Base-by-base conservation (phyloP, 2,888 invertebrate species). In the Amphimallon solstitiale region DNA sequence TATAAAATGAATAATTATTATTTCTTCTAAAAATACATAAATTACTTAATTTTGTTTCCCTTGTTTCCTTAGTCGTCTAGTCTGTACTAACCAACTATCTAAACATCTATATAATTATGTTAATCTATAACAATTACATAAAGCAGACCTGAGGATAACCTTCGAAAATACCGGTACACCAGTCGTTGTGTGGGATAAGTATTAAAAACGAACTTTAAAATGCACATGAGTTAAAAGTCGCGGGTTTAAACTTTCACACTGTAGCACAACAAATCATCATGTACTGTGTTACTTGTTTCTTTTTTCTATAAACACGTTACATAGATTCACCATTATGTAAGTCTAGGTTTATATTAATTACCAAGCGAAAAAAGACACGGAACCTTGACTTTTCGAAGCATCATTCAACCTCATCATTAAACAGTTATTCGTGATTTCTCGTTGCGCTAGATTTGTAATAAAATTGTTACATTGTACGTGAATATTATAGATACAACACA, bases 311-410 rank as follows among this genome's bases (percentile, higher is more conserved):
- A 29, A 29, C 6, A 9, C 29, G 29, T 29, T 29, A 29, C 29
- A 29, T 29, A 5, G 29, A 29, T 3, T 29, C 29, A 9, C 5
- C 29, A 29, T 29, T 29, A 29, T 29, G 29, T 29, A 29, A 29
- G 29, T 29, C 29, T 9, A 29, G 29, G 29, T 29, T 29, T 23
- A 7, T 29, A 29, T 29, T 29, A 29, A 29, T 29, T 29, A 29
- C 29, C 2, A 9, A 29, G 29, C 5, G 5, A 9, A 29, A 29
- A 40, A 56, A 40, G 40, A 56, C 5, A 17, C 35, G 35, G 23
- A 40, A 56, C 56, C 56, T 56, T 56, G 56, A 56, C 56, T 56
- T 56, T 52, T 56, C 40, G 21, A 56, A 40, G 56, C 56, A 56
- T 40, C 56, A 23, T 14, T 56, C 56, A 21, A 40, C 21, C 56